These are phyloP conservation scores for Carassius carassius DNA, from an alignment of 2,113 vertebrate genomes.

Conservation along the genomic window DNA sequence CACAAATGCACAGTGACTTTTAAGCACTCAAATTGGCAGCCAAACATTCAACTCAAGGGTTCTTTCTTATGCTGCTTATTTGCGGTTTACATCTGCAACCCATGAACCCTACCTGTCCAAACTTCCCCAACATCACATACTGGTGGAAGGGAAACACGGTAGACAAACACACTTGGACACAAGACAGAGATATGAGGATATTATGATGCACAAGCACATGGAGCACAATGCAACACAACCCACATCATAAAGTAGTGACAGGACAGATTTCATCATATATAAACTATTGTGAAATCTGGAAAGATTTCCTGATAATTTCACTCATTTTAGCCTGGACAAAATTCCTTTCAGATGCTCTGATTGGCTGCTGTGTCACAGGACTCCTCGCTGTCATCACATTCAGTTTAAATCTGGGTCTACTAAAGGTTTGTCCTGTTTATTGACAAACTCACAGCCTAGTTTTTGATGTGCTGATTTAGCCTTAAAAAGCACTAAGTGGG, in stretches of 20 bases:
- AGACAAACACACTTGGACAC: too few relatives aligned
- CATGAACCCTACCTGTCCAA: not conserved
- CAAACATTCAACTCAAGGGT: too few relatives aligned
- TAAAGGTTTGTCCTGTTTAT: not conserved
- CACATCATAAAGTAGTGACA: not conserved
- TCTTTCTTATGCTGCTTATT: too few relatives aligned
- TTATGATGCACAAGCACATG: not conserved
- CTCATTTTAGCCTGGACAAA: not conserved
- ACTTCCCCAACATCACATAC: not conserved
- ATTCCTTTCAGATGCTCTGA: too few relatives aligned
- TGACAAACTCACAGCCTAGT: not conserved
- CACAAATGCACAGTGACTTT: not conserved
- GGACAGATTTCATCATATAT: not conserved
- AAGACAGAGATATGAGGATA: not conserved
- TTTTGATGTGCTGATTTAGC: not conserved
- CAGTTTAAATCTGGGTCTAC: not conserved
- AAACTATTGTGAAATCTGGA: not conserved
- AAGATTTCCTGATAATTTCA: not conserved
- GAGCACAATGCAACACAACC: not conserved
- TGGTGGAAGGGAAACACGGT: not conserved
- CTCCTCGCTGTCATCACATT: not conserved
- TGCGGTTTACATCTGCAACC: too few relatives aligned
- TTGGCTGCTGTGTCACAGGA: not conserved
- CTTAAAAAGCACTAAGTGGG: not conserved
- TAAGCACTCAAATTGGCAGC: too few relatives aligned